These are phyloP conservation scores for Myotis daubentonii DNA, from an alignment of 2,797 vertebrate genomes.

Conservation along the genomic window DNA sequence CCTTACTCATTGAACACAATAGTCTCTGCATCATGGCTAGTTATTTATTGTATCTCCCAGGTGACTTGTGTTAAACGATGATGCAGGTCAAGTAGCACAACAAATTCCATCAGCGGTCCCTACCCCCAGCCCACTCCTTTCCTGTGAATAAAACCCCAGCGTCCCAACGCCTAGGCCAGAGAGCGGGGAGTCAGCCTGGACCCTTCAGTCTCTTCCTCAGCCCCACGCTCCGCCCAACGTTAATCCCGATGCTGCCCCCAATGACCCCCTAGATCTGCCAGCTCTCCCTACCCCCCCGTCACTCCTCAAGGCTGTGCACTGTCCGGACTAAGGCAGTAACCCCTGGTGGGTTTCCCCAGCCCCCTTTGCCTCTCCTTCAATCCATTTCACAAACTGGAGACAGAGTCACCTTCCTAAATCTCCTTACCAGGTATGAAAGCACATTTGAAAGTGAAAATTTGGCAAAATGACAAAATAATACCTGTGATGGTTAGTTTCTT, in stretches of 20 bases:
- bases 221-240: accelerated
- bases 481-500: not conserved
- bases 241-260: not conserved
- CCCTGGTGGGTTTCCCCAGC: not conserved
- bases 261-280: not conserved
- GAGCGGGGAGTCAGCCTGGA: not conserved
- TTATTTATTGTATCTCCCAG: not conserved
- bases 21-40: not conserved
- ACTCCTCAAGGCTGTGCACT: not conserved
- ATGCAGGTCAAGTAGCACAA: not conserved
- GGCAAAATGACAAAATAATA: not conserved
- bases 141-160: not conserved
- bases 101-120: not conserved
- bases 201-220: not conserved
- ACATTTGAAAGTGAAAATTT: not conserved
- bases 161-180: not conserved
- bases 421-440: not conserved
- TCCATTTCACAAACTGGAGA: not conserved
- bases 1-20: too few relatives aligned
- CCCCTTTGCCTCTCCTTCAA: not conserved
- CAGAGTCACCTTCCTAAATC: not conserved
- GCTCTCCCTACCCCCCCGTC: not conserved
- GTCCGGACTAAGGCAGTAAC: not conserved
- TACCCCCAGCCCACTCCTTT: not conserved
- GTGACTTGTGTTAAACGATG: slow-evolving; percentile 9